phyloP scores from a whole-genome alignment of 1,140 invertebrate species.

The Cylas formicarius region DNA sequence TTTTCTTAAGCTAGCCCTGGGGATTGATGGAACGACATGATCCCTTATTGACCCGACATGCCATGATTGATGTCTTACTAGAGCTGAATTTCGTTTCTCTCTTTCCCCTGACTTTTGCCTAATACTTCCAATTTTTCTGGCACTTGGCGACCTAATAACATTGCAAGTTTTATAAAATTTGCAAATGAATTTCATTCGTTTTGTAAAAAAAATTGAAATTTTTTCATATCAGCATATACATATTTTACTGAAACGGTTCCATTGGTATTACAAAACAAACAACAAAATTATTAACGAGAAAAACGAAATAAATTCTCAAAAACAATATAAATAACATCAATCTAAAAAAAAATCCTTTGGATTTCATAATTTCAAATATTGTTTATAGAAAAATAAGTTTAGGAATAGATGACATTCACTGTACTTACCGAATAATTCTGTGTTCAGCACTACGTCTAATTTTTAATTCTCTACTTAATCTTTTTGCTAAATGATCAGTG shows the following conservation, averaged over 20 bases:
- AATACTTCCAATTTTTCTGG: constrained; percentile 68
- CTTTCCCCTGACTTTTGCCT: constrained; percentile 58
- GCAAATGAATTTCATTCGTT: too few species aligned
- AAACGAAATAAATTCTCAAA: too few species aligned
- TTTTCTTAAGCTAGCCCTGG: constrained; percentile 7
- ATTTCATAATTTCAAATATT: too few species aligned
- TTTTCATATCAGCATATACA: too few species aligned
- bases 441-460: constrained; percentile 60
- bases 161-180: neutral
- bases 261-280: too few species aligned
- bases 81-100: constrained; percentile 25
- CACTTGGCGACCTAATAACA: constrained; percentile 56
- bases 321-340: too few species aligned
- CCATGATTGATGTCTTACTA: constrained; percentile 38
- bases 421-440: constrained; percentile 54
- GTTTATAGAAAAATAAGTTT: too few species aligned
- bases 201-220: too few species aligned
- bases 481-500: constrained; percentile 61
- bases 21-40: constrained; percentile 7
- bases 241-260: too few species aligned
- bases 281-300: too few species aligned
- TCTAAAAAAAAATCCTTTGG: too few species aligned
- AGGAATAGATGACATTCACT: too few species aligned
- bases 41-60: constrained; percentile 11
- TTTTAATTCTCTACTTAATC: constrained; percentile 63